Percentiles rank a stretch among this genome's conserved stretches.
These are phyloP conservation scores for Ashinkailepas kermadecensis DNA, from an alignment of 2,888 invertebrate species.

Conservation along the genomic window DNA sequence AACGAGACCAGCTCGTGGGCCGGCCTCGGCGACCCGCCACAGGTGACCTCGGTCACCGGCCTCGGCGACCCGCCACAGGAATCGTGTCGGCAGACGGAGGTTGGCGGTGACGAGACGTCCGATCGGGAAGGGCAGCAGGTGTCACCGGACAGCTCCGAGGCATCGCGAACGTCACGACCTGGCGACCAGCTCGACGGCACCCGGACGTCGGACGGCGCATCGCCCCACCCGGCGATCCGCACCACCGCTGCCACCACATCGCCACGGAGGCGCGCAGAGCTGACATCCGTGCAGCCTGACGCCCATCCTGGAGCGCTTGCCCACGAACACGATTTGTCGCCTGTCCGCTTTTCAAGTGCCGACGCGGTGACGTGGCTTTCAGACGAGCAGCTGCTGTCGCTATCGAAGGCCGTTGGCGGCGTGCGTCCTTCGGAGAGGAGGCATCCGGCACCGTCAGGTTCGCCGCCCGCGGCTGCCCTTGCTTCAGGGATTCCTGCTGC, in stretches of 20 bases:
- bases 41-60: too few species aligned
- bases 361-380: not conserved
- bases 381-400: not conserved
- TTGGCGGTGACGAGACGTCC: too few species aligned
- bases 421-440: too few species aligned
- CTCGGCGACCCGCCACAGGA: too few species aligned
- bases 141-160: too few species aligned
- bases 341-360: not conserved
- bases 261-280: not conserved
- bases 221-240: not conserved
- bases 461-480: not conserved
- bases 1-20: too few species aligned
- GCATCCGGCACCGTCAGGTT: not conserved
- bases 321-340: not conserved
- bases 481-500: not conserved
- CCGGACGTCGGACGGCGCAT: not conserved
- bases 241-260: not conserved
- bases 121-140: too few species aligned
- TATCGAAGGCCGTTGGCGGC: not conserved
- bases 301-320: not conserved
- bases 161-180: too few species aligned
- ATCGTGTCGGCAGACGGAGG: too few species aligned
- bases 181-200: too few species aligned
- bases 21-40: too few species aligned
- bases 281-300: not conserved